Conservation (phyloP, 2,797 vertebrate genomes). For the Danio aesculapii region DNA sequence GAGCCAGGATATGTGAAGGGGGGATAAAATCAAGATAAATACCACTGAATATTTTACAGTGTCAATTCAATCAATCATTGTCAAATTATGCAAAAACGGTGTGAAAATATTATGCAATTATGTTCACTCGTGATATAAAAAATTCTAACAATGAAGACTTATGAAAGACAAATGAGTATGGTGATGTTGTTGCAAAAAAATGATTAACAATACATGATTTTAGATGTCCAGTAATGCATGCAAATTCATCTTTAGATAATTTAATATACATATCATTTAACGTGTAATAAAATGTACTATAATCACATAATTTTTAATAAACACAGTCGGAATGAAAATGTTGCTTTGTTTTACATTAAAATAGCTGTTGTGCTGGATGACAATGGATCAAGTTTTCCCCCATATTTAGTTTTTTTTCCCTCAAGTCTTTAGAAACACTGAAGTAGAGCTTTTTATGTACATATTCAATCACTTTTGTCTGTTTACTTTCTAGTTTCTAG, state of each 20-base stretch:
- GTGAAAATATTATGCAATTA: slow-evolving; percentile 12
- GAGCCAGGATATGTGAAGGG: slow-evolving; percentile 8
- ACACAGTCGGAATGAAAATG: too few relatives aligned
- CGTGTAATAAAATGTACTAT: too few relatives aligned
- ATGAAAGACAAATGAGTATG: slow-evolving; percentile 18
- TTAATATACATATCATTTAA: too few relatives aligned
- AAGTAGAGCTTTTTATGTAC: too few relatives aligned
- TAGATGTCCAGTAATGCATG: background rate
- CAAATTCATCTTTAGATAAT: background rate
- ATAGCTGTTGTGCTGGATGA: too few relatives aligned
- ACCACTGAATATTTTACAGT: background rate
- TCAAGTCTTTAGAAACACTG: too few relatives aligned
- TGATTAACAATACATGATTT: background rate
- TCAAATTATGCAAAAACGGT: slow-evolving; percentile 6
- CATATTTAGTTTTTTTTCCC: too few relatives aligned
- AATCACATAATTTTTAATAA: too few relatives aligned
- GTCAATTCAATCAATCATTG: slow-evolving; percentile 13
- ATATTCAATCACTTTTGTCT: too few relatives aligned
- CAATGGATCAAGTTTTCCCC: too few relatives aligned
- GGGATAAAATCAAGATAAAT: background rate
- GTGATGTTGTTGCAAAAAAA: background rate
- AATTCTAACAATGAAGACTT: background rate
- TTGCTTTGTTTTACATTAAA: too few relatives aligned
- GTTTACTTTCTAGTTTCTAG: too few relatives aligned
- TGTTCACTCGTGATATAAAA: background rate